These are phyloP conservation scores for Chironomus riparius DNA, from an alignment of 2,888 invertebrate genomes.

Conservation along the genomic window DNA sequence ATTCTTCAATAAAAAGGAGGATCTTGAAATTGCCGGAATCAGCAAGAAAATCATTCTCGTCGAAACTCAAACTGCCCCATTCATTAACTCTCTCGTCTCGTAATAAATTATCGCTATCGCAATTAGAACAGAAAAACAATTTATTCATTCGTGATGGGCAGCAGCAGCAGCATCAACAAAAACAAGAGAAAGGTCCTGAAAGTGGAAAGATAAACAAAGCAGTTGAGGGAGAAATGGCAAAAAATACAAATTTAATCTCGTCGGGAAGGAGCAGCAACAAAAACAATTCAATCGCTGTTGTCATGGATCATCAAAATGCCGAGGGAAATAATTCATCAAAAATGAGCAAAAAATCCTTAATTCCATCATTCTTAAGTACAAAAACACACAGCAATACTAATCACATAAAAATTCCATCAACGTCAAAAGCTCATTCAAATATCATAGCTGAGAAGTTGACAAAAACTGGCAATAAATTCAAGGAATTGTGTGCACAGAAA, in stretches of 20 bases:
- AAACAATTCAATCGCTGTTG: constrained; percentile 8
- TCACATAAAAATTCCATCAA: constrained; percentile 11
- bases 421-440: not conserved
- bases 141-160: constrained; percentile 25
- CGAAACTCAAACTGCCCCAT: constrained; percentile 14
- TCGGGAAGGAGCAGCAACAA: no score
- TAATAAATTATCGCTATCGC: constrained; percentile 10
- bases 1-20: not conserved
- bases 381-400: not conserved
- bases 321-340: constrained; percentile 5
- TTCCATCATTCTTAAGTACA: constrained; percentile 13
- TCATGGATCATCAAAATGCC: constrained; percentile 1
- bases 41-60: constrained; percentile 15
- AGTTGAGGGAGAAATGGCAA: not conserved
- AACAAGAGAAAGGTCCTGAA: not conserved
- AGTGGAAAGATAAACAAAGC: not conserved
- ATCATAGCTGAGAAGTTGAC: constrained; percentile 9
- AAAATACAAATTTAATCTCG: not conserved
- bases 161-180: not conserved
- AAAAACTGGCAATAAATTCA: constrained; percentile 18
- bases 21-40: constrained; percentile 8
- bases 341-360: constrained; percentile 14
- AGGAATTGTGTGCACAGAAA: constrained; percentile 17
- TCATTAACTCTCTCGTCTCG: not conserved
- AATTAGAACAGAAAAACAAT: constrained; percentile 25